Conservation (phyloP, 2,113 vertebrate species). For the Montifringilla adamsi region DNA sequence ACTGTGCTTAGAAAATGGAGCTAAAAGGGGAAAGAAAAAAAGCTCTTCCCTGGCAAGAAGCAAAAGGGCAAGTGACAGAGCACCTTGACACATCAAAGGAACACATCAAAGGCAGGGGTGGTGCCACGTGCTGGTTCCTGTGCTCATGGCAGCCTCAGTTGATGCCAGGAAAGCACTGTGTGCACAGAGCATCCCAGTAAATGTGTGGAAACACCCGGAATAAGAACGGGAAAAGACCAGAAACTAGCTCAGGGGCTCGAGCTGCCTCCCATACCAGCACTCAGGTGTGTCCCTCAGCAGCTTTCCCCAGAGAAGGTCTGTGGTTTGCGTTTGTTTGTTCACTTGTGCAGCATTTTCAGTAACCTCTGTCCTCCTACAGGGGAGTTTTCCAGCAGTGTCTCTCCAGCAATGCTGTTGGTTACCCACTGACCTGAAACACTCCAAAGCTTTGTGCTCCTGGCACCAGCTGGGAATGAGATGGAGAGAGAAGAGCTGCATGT, state of each 20-base stretch:
- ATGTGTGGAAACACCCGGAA: neutral
- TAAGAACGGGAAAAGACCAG: neutral
- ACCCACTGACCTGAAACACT: neutral
- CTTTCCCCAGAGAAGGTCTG: neutral
- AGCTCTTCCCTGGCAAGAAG: neutral
- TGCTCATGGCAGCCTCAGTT: neutral
- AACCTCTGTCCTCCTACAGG: neutral
- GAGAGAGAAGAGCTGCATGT: neutral
- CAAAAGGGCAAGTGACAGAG: neutral
- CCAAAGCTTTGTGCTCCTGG: neutral
- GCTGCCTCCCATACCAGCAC: neutral
- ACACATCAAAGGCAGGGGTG: neutral
- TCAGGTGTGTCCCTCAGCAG: neutral
- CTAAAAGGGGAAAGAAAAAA: fast-evolving
- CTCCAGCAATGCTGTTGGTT: neutral
- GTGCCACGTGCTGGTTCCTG: neutral
- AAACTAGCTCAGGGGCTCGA: neutral
- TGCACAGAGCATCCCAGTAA: neutral
- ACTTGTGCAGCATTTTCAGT: neutral
- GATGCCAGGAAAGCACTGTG: neutral
- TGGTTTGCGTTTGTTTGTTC: neutral
- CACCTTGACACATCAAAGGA: neutral
- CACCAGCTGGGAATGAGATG: neutral
- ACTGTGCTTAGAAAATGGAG: neutral
- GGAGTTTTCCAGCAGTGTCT: neutral